These are phyloP conservation scores for Apodemia zela DNA, from an alignment of 2,888 invertebrate species.

Conservation along the genomic window DNA sequence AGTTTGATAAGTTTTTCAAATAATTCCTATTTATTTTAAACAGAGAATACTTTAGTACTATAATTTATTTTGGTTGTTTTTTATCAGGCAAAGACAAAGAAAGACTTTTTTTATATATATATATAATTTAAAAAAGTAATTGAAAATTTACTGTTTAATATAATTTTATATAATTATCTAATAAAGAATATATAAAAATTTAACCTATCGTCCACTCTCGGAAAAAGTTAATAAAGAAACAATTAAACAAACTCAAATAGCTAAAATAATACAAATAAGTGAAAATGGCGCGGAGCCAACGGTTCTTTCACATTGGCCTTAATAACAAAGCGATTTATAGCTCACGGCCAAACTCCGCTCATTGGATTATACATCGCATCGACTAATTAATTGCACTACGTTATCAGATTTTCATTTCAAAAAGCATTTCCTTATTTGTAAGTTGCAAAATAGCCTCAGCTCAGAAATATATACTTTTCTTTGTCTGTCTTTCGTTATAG, in stretches of 20 bases:
- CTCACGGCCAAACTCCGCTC: background rate
- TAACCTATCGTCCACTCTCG: background rate
- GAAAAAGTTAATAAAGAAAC: background rate
- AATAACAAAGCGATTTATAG: slow-evolving; percentile 13
- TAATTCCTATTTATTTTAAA: no score
- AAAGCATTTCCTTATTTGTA: background rate
- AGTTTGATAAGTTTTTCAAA: no score
- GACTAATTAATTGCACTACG: slow-evolving; percentile 12
- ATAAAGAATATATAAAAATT: background rate
- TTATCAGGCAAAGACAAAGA: no score
- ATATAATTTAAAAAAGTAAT: no score
- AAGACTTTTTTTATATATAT: no score
- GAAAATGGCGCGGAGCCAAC: background rate
- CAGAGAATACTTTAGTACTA: no score
- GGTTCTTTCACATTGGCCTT: background rate
- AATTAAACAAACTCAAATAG: background rate
- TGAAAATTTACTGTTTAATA: no score
- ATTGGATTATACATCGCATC: slow-evolving; percentile 7
- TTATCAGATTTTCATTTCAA: slow-evolving; percentile 5
- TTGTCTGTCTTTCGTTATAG: no score
- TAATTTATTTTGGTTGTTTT: no score
- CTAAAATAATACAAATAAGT: slow-evolving; percentile 1
- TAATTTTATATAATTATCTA: no score
- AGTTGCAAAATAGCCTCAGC: no score
- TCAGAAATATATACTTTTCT: no score